A percentile compares a stretch with the other conserved stretches of the same genome.
phyloP scores from a whole-genome alignment of 2,888 invertebrate genomes.

The Drosophila ezoana region DNA sequence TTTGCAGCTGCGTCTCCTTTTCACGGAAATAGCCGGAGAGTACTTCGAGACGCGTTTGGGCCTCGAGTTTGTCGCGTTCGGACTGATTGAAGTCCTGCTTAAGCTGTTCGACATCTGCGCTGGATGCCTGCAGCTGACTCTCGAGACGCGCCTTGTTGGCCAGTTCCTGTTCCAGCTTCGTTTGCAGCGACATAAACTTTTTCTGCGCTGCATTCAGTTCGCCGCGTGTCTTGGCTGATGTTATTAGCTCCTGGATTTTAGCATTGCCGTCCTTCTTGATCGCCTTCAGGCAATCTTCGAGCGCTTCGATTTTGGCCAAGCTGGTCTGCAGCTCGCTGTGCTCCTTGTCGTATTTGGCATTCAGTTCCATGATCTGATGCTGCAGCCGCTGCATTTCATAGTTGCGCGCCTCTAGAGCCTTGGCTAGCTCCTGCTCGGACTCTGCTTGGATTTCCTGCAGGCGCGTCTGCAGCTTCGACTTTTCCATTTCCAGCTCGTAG shows the following conservation, averaged over 20 bases:
- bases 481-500: conserved; percentile 86
- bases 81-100: conserved; percentile 88
- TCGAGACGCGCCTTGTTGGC: conserved; percentile 85
- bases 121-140: conserved; percentile 84
- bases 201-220: conserved; percentile 86
- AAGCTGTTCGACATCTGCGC: conserved; percentile 86
- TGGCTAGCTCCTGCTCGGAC: conserved; percentile 82
- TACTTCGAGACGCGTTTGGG: conserved; percentile 93
- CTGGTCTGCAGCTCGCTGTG: conserved; percentile 82
- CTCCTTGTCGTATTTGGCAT: conserved; percentile 75
- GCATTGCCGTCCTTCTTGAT: conserved; percentile 84
- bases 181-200: conserved; percentile 86
- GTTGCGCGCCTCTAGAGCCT: conserved; percentile 81
- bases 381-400: conserved; percentile 82
- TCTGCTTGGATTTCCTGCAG: conserved; percentile 83
- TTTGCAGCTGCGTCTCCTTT: conserved; percentile 93
- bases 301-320: conserved; percentile 83
- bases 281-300: conserved; percentile 85
- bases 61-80: conserved; percentile 90
- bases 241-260: conserved; percentile 86
- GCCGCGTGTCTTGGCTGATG: conserved; percentile 87
- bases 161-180: conserved; percentile 85
- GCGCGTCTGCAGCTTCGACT: conserved; percentile 77
- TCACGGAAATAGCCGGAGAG: conserved; percentile 96
- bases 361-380: conserved; percentile 80